These are phyloP conservation scores for Acrossocheilus fasciatus DNA, from an alignment of 2,797 vertebrate species.

Conservation along the genomic window DNA sequence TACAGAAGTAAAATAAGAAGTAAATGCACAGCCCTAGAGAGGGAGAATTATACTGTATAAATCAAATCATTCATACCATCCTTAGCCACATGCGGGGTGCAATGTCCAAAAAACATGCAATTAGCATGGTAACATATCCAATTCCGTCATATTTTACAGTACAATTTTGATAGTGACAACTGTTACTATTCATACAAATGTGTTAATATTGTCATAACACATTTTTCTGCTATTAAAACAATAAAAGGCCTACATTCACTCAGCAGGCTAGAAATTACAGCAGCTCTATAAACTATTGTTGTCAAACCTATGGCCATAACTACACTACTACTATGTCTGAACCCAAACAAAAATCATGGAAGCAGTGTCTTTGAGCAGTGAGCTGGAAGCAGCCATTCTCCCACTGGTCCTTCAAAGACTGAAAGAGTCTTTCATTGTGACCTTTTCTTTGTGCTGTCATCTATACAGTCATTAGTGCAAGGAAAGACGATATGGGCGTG, in stretches of 20 bases:
- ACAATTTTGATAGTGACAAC: background rate
- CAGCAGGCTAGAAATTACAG: background rate
- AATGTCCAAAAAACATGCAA: background rate
- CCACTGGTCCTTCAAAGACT: background rate
- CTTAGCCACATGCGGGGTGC: background rate
- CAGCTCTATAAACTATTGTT: background rate
- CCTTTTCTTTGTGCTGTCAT: slow-evolving; percentile 32
- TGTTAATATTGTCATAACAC: slow-evolving; percentile 30
- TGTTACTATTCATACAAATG: background rate
- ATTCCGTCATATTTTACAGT: slow-evolving; percentile 3
- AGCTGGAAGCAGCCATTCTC: background rate
- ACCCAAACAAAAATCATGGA: background rate
- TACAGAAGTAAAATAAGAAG: background rate
- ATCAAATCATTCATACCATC: background rate
- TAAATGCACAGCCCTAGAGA: background rate
- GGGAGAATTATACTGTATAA: background rate
- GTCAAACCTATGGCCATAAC: background rate
- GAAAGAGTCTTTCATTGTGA: slow-evolving; percentile 27
- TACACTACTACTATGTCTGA: background rate
- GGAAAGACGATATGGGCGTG: slow-evolving; percentile 31
- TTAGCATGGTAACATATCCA: background rate
- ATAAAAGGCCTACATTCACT: background rate
- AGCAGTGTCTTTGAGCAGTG: background rate
- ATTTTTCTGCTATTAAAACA: slow-evolving; percentile 17
- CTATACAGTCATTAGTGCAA: slow-evolving; percentile 4